Conservation (phyloP, 2,888 invertebrate genomes). For the Escarpia spicata region DNA sequence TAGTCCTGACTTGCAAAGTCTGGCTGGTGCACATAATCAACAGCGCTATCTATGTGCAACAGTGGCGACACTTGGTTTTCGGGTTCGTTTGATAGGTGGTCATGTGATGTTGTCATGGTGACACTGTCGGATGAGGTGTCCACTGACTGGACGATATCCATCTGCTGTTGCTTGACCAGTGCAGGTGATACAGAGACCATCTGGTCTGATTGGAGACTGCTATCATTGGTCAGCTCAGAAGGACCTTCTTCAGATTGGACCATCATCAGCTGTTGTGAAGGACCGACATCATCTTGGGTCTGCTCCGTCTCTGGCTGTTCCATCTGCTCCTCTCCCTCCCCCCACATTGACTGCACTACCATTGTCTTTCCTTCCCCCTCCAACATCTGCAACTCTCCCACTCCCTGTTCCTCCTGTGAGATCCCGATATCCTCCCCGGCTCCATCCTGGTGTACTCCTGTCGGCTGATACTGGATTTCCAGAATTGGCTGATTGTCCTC, state of each 20-base stretch:
- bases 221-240: background rate
- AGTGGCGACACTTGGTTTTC: background rate
- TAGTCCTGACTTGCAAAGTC: slow-evolving; percentile 60
- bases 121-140: background rate
- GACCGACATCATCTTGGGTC: background rate
- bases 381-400: slow-evolving; percentile 9
- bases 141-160: background rate
- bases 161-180: slow-evolving; percentile 14
- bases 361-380: background rate
- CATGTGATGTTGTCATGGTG: background rate
- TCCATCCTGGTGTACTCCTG: background rate
- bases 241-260: background rate
- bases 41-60: background rate
- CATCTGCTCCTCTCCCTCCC: background rate
- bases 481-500: slow-evolving; percentile 37
- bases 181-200: background rate
- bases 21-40: slow-evolving; percentile 55
- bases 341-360: background rate
- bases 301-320: background rate
- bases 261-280: background rate
- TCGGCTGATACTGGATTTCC: slow-evolving; percentile 35
- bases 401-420: background rate
- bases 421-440: background rate
- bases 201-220: background rate
- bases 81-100: background rate